Evolutionary conservation across 2,797 vertebrate genomes (phyloP), one percentile per base, ranked within the genome.

Genomic region (Gorsachius magnificus): DNA sequence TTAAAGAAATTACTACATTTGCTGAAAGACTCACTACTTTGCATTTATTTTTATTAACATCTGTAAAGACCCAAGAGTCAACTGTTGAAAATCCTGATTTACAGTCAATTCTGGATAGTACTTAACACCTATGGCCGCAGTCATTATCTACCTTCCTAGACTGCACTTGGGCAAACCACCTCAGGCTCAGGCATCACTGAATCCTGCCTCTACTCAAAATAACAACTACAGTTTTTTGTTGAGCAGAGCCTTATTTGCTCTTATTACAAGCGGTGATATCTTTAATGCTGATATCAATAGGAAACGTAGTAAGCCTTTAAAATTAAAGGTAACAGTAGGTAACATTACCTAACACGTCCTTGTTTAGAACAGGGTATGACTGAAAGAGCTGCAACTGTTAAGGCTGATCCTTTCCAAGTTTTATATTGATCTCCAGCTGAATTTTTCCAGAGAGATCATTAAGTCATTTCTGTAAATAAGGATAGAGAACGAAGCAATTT

Each of bases 281-380:
- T 61, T 65, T 29, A 28, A 24, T 76, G 68, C 33, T 82, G 71
- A 53, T 29, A 18, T 43, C 11, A 46, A 50, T 1, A 78, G 29
- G 19, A 81, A 90, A 45, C 4, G 5, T 50, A 66, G 16, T 8
- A 22, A 83, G 15, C 29, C 24, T 64, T 86, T 58, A 5, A 63
- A 18, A 43, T 57, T 41, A 83, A 84, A 83, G 31, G 24, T 77
- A 75, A 46, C 14, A 35, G 82, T 3, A 57, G 15, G 29, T 28
- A 65, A 54, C 0, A 0, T 56, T 45, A 61, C 72, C 76, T 70
- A 31, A 28, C 24, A 63, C 1, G 0, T n/a, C 54, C 50, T 54
- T 48, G 25, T 56, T 88, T 57, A 36, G 70, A 57, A 45, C 6
- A 36, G 31, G 20, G 13, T 21, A 68, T 20, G 48, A 61, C 72